A percentile compares a stretch with the other conserved stretches of the same genome.
These are phyloP conservation scores for Isichthys henryi DNA, from an alignment of 2,113 vertebrate species.

Conservation along the genomic window DNA sequence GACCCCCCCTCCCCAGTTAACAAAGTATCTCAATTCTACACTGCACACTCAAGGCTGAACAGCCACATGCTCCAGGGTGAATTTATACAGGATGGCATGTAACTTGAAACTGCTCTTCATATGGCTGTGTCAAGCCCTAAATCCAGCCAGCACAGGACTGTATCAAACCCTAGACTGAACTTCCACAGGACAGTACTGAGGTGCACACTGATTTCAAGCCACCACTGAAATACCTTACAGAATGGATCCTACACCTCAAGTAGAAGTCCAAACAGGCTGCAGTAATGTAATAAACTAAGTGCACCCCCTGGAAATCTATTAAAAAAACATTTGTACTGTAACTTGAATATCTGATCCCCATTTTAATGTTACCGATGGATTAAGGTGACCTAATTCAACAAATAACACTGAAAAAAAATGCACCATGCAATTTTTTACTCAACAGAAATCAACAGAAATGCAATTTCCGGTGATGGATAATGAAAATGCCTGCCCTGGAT, in stretches of 20 bases:
- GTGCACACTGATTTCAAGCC: not conserved
- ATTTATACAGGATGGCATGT: not conserved
- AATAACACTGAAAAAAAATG: not conserved
- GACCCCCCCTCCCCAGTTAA: not conserved
- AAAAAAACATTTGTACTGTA: not conserved
- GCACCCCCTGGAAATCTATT: not conserved
- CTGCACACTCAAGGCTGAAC: not conserved
- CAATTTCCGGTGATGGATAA: not conserved
- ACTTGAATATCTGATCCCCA: not conserved
- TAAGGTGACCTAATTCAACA: not conserved
- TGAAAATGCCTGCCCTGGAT: not conserved
- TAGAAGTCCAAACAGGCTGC: not conserved
- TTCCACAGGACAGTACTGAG: not conserved
- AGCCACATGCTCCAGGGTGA: not conserved
- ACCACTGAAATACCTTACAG: not conserved
- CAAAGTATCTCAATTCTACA: not conserved
- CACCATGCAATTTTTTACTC: not conserved
- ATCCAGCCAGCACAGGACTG: not conserved
- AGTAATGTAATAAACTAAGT: not conserved
- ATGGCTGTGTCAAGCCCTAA: not conserved
- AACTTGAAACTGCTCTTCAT: not conserved
- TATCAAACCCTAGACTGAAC: not conserved
- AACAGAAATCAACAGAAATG: conserved; percentile 1
- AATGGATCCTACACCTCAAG: not conserved
- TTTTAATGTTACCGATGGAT: not conserved